Conservation (phyloP, 1,140 invertebrate species). For the Ericerus pela region DNA sequence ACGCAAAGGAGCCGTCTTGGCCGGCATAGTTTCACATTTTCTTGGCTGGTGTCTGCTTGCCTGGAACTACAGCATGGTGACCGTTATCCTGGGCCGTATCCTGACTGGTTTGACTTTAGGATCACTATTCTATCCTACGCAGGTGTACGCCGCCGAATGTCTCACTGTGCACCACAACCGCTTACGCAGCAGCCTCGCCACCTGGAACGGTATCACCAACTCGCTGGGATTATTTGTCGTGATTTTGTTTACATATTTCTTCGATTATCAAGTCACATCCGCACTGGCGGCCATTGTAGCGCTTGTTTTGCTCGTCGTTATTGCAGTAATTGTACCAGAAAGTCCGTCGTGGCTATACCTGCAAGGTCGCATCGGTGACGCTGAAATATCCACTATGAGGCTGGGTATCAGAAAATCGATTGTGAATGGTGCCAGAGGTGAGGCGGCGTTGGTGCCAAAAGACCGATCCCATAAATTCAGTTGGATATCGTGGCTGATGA, state of each 20-base stretch:
- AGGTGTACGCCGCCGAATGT: constrained; percentile 46
- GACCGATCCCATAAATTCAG: no score
- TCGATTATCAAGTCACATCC: constrained; percentile 44
- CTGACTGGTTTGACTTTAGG: constrained; percentile 41
- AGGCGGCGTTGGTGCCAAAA: no score
- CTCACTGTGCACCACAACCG: constrained; percentile 37
- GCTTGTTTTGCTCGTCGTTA: constrained; percentile 36
- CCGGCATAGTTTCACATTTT: constrained; percentile 37
- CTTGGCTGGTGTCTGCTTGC: constrained; percentile 41
- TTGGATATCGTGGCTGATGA: neutral
- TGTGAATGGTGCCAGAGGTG: no score
- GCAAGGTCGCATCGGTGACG: constrained; percentile 37
- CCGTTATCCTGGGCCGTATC: constrained; percentile 41
- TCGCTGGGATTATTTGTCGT: constrained; percentile 42
- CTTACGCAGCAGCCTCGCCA: constrained; percentile 40
- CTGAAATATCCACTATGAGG: constrained; percentile 35
- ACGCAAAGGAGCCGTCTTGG: constrained; percentile 36
- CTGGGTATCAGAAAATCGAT: constrained; percentile 37
- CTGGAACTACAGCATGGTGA: constrained; percentile 27
- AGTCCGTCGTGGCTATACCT: constrained; percentile 51
- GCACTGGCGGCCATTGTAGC: constrained; percentile 43
- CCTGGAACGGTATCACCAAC: constrained; percentile 43
- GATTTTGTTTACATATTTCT: constrained; percentile 42
- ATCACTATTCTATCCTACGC: constrained; percentile 40
- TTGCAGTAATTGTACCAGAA: constrained; percentile 45